A percentile compares a stretch with the other conserved stretches of the same genome.
phyloP scores from a whole-genome alignment of 2,797 vertebrate species.

The Gephyroberyx darwinii region DNA sequence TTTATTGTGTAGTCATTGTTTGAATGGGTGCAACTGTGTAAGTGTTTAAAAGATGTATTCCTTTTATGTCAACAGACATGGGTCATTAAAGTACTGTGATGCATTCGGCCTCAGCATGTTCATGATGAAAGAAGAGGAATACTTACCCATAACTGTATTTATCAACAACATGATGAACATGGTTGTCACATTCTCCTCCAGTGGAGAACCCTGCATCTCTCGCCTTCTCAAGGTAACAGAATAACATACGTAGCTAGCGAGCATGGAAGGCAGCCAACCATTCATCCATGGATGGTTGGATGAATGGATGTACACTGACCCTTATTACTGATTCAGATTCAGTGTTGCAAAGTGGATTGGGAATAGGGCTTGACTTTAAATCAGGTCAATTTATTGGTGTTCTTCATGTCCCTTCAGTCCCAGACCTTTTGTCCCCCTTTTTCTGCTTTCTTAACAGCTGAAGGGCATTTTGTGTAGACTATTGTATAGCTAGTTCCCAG shows the following conservation, averaged over 20 bases:
- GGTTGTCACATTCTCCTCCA: slow-evolving; percentile 34
- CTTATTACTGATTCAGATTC: not conserved
- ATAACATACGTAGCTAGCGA: not conserved
- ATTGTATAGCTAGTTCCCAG: not conserved
- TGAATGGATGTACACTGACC: too few species aligned
- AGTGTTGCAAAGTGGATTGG: not conserved
- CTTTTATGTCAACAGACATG: slow-evolving; percentile 29
- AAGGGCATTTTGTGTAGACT: slow-evolving; percentile 28
- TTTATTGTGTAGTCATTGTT: slow-evolving; percentile 12
- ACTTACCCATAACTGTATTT: slow-evolving; percentile 35
- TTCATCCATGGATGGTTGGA: too few species aligned
- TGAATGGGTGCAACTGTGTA: slow-evolving; percentile 9
- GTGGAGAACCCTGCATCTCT: slow-evolving; percentile 7
- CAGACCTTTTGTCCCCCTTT: not conserved
- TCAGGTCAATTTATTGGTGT: not conserved
- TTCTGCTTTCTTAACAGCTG: not conserved
- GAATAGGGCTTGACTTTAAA: not conserved
- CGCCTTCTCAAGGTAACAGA: slow-evolving; percentile 15
- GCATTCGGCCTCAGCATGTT: slow-evolving; percentile 32
- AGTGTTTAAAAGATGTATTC: slow-evolving; percentile 13
- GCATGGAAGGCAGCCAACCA: too few species aligned
- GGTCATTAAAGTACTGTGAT: slow-evolving; percentile 16
- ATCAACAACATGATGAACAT: slow-evolving; percentile 29
- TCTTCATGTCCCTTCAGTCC: not conserved
- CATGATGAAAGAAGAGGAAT: slow-evolving; percentile 35